Percentiles rank a stretch among this genome's conserved stretches.
Evolutionary conservation across 2,797 vertebrate species (phyloP).

Genomic region (Vireo griseus): DNA sequence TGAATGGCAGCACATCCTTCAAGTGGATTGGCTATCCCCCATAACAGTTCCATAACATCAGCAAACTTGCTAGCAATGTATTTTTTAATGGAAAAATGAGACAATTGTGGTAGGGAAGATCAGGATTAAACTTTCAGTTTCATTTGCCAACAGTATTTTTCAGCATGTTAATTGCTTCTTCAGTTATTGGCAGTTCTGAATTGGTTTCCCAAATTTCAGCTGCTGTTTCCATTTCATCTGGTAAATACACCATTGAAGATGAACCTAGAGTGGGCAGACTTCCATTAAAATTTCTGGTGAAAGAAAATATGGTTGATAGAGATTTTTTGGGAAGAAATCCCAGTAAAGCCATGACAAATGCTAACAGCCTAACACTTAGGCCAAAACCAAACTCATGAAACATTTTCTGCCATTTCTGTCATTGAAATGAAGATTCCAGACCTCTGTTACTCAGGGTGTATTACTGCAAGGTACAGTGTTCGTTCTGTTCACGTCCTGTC

Average conservation of each 20-base stretch:
- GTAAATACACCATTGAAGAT: neutral
- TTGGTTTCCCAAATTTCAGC: neutral
- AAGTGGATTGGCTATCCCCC: neutral
- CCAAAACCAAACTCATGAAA: neutral
- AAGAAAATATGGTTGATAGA: neutral
- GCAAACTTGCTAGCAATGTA: neutral
- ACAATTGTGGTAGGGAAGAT: neutral
- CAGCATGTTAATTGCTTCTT: neutral
- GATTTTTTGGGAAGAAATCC: neutral
- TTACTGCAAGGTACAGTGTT: neutral
- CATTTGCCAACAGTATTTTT: neutral
- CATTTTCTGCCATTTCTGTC: neutral
- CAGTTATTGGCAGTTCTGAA: neutral
- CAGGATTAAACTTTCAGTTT: neutral
- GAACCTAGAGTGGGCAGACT: neutral
- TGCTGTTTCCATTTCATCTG: neutral
- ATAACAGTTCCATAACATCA: neutral
- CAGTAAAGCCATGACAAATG: neutral
- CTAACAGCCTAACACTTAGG: neutral
- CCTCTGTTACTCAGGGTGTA: neutral
- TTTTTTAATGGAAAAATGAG: neutral
- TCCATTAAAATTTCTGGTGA: neutral
- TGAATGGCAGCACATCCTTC: neutral
- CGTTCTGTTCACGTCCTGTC: neutral
- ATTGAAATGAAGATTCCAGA: neutral